Conservation (phyloP, 2,113 vertebrate genomes). For the Setophaga kirtlandii region DNA sequence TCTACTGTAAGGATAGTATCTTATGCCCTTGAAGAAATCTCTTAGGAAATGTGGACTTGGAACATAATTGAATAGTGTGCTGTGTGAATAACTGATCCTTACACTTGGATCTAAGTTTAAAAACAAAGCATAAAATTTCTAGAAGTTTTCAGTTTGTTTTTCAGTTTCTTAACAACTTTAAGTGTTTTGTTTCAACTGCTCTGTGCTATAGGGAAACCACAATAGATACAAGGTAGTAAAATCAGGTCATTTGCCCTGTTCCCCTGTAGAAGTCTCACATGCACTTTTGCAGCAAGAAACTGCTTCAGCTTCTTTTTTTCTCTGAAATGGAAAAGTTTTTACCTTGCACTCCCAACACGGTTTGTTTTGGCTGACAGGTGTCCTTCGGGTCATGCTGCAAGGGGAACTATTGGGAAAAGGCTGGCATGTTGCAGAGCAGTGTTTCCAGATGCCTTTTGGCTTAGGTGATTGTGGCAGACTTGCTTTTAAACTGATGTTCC, state of each 20-base stretch:
- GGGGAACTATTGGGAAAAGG: background rate
- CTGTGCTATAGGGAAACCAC: background rate
- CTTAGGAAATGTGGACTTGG: fast-evolving
- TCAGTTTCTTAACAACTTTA: background rate
- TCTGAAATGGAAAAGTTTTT: background rate
- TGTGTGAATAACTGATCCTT: background rate
- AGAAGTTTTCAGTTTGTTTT: background rate
- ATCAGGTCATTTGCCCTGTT: slow-evolving; percentile 3
- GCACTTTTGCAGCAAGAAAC: background rate
- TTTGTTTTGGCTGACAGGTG: background rate
- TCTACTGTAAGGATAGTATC: background rate
- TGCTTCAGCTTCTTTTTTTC: background rate
- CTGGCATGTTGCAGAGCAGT: background rate
- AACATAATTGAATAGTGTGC: background rate
- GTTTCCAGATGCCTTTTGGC: background rate
- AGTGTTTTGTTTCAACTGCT: background rate
- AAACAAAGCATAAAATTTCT: background rate
- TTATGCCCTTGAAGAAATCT: background rate
- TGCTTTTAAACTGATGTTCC: background rate
- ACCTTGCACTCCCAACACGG: fast-evolving
- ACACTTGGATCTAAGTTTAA: background rate
- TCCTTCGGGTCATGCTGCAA: background rate
- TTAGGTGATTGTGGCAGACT: background rate
- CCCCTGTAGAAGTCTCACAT: background rate
- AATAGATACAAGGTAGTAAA: background rate